Evolutionary conservation across 2,888 invertebrate species (phyloP).

Genomic region (Diabrotica balteata): DNA sequence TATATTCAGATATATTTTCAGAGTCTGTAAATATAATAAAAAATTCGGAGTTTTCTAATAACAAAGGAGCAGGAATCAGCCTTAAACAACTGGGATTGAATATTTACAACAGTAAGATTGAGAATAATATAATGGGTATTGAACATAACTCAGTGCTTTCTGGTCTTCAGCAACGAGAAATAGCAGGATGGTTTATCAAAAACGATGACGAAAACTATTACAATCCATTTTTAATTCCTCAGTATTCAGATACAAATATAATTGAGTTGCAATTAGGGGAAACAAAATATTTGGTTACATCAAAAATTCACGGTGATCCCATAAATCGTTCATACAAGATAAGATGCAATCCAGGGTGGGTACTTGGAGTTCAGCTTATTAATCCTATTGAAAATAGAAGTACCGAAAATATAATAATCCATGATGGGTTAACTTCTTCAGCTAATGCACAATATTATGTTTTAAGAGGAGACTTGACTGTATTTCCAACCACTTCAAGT

Average conservation of each 20-base stretch:
- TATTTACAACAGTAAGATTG: slow-evolving; percentile 78
- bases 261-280: slow-evolving; percentile 63
- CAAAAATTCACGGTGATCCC: slow-evolving; percentile 67
- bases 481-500: slow-evolving; percentile 89
- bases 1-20: slow-evolving; percentile 93
- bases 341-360: slow-evolving; percentile 80
- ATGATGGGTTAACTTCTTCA: slow-evolving; percentile 76
- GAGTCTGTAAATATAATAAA: slow-evolving; percentile 82
- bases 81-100: slow-evolving; percentile 87
- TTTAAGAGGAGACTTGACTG: slow-evolving; percentile 81
- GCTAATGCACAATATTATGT: slow-evolving; percentile 76
- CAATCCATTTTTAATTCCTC: slow-evolving; percentile 76
- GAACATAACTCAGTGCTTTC: slow-evolving; percentile 90
- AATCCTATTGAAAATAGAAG: slow-evolving; percentile 91
- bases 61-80: slow-evolving; percentile 88
- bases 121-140: slow-evolving; percentile 89
- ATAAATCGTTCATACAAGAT: slow-evolving; percentile 68
- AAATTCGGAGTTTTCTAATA: slow-evolving; percentile 84
- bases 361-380: slow-evolving; percentile 86
- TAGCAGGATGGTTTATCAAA: slow-evolving; percentile 89
- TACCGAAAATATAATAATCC: slow-evolving; percentile 81
- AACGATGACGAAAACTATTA: slow-evolving; percentile 76
- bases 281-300: slow-evolving; percentile 81
- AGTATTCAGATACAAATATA: slow-evolving; percentile 61
- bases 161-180: slow-evolving; percentile 84